Evolutionary conservation across 2,888 invertebrate genomes (phyloP).

Genomic region (Lordiphosa andalusiaca): DNA sequence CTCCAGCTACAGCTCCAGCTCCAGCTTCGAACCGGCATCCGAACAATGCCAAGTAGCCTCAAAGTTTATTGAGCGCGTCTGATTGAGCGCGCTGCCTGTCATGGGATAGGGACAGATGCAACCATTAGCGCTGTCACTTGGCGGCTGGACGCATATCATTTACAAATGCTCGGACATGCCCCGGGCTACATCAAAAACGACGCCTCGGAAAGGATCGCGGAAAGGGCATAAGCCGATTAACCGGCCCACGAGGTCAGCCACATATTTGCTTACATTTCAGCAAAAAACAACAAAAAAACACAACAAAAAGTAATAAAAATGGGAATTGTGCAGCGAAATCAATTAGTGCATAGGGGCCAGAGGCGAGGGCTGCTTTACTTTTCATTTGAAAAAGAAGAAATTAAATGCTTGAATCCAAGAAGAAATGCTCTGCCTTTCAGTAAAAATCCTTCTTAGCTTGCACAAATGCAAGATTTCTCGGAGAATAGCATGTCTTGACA

Average conservation of each 20-base stretch:
- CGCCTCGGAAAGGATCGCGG: constrained; percentile 23
- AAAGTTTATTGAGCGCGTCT: constrained; percentile 60
- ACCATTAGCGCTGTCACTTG: constrained; percentile 64
- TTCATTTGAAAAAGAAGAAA: no score
- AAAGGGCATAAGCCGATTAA: constrained; percentile 42
- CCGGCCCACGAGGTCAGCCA: constrained; percentile 32
- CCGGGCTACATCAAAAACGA: constrained; percentile 33
- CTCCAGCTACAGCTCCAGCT: constrained; percentile 5
- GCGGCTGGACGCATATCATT: constrained; percentile 53
- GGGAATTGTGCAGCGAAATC: constrained; percentile 62
- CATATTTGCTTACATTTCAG: constrained; percentile 40
- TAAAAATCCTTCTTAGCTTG: no score
- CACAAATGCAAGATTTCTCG: no score
- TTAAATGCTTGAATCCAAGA: no score
- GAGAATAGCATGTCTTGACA: no score
- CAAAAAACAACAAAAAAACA: constrained; percentile 41
- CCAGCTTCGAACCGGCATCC: constrained; percentile 30
- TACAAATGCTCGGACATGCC: constrained; percentile 57
- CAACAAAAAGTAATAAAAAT: constrained; percentile 9
- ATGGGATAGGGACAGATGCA: constrained; percentile 11
- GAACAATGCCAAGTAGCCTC: constrained; percentile 58
- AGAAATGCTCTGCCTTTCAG: no score
- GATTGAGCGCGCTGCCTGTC: constrained; percentile 50
- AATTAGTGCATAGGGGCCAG: constrained; percentile 43
- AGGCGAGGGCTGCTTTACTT: no score